Evolutionary conservation across 2,113 vertebrate species (phyloP), one percentile per base, ranked within the genome.

Genomic region (Tinamus guttatus): DNA sequence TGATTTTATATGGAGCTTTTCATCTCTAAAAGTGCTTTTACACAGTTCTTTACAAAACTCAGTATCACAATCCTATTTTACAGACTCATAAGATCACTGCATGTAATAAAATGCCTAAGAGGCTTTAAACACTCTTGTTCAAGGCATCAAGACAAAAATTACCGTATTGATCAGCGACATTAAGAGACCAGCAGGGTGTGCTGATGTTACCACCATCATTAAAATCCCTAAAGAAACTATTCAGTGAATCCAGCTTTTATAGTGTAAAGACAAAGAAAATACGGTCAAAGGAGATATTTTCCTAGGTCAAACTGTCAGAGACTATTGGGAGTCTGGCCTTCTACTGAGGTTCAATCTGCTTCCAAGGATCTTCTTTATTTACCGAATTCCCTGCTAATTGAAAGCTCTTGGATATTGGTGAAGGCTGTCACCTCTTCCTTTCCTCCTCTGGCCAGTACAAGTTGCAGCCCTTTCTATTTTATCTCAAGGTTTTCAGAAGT

Each of bases 1-100:
- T 81, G 81, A 89, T 87, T 94, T 92, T 93, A 96, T 81, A 84
- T 52, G 47, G 69, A 93, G 65, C 73, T 95, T 95, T 93, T 86
- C 13, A 89, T 86, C 60, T 78, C 80, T 86, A 88, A 54, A 93
- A 86, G 69, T 71, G 71, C 76, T 95, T 95, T 94, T 83, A 87
- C 71, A 85, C 90, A 94, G 59, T 82, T 90, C 68, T 96, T 88
- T 68, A 95, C 41, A 91, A 87, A 95, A 94, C 64, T 93, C 64
- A 64, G 76, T 30, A 94, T 83, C 0, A 0, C 65, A 86, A 34
- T 58, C 64, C 34, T 64, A 76, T 93, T 95, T 91, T 91, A 95
- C 58, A 90, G 69, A 88, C 64, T 90, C 73, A 11, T 60, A 91
- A 94, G 73, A 91, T 90, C 65, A 88, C 81, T 81, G 77, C 10